A percentile compares a stretch with the other conserved stretches of the same genome.
phyloP scores from a whole-genome alignment of 2,113 vertebrate genomes.

The Gymnorhina tibicen region DNA sequence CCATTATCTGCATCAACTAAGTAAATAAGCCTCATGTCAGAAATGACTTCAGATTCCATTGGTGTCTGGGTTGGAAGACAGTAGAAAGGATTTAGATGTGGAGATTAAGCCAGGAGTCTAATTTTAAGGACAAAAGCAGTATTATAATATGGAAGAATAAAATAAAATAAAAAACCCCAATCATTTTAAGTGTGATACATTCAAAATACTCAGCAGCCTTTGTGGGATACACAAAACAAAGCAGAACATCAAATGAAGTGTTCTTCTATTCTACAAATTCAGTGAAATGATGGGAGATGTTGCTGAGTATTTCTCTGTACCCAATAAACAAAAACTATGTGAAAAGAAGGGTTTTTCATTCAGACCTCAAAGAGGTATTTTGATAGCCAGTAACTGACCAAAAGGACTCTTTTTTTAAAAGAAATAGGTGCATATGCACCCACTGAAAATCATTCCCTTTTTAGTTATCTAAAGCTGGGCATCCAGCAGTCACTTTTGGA shows the following conservation, averaged over 20 bases:
- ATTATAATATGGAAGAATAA: background rate
- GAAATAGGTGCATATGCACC: background rate
- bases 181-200: background rate
- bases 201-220: background rate
- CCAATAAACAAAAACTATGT: background rate
- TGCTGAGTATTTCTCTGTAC: background rate
- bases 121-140: background rate
- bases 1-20: constrained; percentile 11
- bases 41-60: background rate
- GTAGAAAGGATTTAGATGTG: background rate
- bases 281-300: background rate
- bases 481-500: background rate
- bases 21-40: constrained; percentile 13
- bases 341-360: background rate
- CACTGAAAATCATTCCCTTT: background rate
- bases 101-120: background rate
- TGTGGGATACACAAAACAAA: background rate
- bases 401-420: background rate
- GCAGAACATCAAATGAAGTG: background rate
- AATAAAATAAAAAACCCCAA: rapidly evolving
- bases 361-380: background rate
- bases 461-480: background rate
- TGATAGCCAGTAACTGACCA: background rate
- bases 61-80: constrained; percentile 3
- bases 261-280: background rate